phyloP scores from a whole-genome alignment of 2,888 invertebrate species.

The Eumerus sabulonum region DNA sequence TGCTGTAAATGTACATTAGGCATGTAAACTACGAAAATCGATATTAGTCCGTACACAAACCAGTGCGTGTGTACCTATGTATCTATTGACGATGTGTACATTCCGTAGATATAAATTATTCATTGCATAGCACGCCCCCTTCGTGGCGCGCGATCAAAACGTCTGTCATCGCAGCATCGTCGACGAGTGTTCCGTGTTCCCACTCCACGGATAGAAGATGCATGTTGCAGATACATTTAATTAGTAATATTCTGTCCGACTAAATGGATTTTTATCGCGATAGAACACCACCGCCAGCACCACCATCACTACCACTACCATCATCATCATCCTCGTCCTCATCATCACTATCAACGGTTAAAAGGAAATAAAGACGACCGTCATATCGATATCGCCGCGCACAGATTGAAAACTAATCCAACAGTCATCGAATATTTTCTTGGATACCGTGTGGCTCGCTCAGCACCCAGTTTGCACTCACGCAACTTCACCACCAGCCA shows the following conservation, averaged over 20 bases:
- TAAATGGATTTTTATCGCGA: conserved; percentile 68
- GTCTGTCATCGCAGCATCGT: conserved; percentile 67
- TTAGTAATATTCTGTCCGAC: conserved; percentile 70
- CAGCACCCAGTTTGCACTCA: conserved; percentile 57
- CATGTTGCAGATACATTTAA: conserved; percentile 71
- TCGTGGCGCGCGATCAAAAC: conserved; percentile 31
- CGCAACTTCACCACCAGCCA: conserved; percentile 43
- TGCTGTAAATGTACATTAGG: conserved; percentile 65
- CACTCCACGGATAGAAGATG: conserved; percentile 56
- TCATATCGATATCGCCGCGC: conserved; percentile 60
- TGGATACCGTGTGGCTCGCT: conserved; percentile 37
- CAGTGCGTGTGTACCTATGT: conserved; percentile 26
- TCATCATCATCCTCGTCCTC: background rate
- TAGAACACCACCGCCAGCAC: conserved; percentile 26
- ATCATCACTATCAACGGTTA: conserved; percentile 15
- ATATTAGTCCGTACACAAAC: conserved; percentile 65
- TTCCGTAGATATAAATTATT: conserved; percentile 42
- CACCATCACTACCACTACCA: background rate
- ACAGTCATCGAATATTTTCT: conserved; percentile 63
- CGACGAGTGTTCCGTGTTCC: conserved; percentile 33
- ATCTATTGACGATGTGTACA: conserved; percentile 15
- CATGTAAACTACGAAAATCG: conserved; percentile 62
- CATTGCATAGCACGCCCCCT: conserved; percentile 28
- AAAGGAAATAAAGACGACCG: conserved; percentile 65
- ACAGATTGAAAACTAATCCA: conserved; percentile 66